phyloP scores from a whole-genome alignment of 2,797 vertebrate genomes.

The Lacerta viridis region DNA sequence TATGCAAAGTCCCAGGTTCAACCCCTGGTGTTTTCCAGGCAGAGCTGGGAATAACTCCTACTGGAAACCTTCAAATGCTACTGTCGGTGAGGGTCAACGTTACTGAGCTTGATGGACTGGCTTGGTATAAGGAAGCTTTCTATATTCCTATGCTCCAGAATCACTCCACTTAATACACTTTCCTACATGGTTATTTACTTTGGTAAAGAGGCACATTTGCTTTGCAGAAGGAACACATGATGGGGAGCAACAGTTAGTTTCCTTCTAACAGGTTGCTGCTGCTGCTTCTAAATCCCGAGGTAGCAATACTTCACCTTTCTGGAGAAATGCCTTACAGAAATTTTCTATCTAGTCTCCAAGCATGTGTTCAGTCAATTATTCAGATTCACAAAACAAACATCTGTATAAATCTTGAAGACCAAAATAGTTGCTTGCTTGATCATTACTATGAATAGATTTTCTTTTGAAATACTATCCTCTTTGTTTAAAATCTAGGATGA shows the following conservation, averaged over 20 bases:
- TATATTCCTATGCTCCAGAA: no score
- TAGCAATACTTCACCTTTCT: neutral
- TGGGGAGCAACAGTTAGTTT: neutral
- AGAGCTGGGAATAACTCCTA: no score
- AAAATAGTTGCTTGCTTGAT: neutral
- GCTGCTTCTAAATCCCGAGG: neutral
- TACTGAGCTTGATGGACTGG: no score
- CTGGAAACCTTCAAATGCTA: no score
- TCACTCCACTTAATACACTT: neutral
- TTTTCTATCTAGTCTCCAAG: neutral
- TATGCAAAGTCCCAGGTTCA: neutral
- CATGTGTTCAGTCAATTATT: neutral
- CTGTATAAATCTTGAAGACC: neutral
- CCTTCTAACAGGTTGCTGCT: neutral
- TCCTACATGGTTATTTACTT: neutral
- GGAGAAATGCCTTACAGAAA: neutral
- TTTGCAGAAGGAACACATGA: neutral
- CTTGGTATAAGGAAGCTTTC: no score
- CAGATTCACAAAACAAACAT: neutral
- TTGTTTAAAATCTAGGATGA: neutral
- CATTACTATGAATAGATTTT: neutral
- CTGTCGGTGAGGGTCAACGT: no score
- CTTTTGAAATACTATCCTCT: neutral
- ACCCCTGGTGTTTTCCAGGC: no score
- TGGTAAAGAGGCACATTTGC: no score